A percentile compares a stretch with the other conserved stretches of the same genome.
phyloP scores from a whole-genome alignment of 2,797 vertebrate species.

The Syngnathus acus region DNA sequence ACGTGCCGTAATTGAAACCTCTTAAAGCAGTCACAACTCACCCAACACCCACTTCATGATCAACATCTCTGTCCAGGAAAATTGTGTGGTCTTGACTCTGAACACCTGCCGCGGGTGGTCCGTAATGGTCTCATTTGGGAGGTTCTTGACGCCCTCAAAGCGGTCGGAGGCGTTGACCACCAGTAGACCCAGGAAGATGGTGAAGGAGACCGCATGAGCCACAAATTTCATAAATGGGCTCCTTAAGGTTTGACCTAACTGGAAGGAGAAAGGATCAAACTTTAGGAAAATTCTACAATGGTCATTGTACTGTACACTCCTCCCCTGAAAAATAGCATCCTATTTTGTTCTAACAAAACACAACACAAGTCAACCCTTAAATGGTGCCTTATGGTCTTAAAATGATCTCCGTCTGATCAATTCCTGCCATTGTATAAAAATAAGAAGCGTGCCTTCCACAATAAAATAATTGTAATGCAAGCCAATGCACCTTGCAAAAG shows the following conservation, averaged over 20 bases:
- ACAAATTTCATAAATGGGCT: slow-evolving; percentile 99
- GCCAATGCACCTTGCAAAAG: no score
- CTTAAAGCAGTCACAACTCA: slow-evolving; percentile 57
- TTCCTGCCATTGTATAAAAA: no score
- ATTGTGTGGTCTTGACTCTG: slow-evolving; percentile 93
- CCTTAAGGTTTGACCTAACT: slow-evolving; percentile 88
- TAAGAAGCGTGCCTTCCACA: no score
- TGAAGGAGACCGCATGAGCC: slow-evolving; percentile 93
- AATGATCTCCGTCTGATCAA: no score
- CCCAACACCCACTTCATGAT: slow-evolving; percentile 98
- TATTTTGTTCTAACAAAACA: no score
- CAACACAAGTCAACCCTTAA: no score
- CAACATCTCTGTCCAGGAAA: slow-evolving; percentile 95
- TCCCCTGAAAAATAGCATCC: background rate
- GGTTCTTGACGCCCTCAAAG: slow-evolving; percentile 91
- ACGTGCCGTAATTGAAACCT: background rate
- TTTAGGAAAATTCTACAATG: background rate
- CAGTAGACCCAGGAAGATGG: slow-evolving; percentile 87
- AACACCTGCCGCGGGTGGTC: slow-evolving; percentile 93
- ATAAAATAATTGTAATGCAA: no score
- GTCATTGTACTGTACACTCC: background rate
- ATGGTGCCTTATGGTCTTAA: no score
- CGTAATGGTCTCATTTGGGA: slow-evolving; percentile 93
- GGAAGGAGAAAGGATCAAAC: slow-evolving; percentile 17
- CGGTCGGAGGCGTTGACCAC: slow-evolving; percentile 91